Percentiles rank a stretch among this genome's conserved stretches.
Conservation (phyloP, 2,888 invertebrate species). For the Dendrolimus houi region DNA sequence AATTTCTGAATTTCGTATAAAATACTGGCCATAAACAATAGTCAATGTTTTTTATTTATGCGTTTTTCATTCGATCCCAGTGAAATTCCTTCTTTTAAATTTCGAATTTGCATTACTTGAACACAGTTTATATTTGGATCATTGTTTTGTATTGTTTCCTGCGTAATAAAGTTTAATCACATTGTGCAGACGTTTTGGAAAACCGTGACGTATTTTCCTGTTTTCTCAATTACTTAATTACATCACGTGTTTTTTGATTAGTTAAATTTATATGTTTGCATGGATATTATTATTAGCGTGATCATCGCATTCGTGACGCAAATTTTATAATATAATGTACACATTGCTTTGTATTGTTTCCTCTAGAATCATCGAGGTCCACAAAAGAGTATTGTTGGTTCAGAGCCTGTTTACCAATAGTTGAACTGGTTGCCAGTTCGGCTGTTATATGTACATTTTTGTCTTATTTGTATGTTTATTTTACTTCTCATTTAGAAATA, state of each 20-base stretch:
- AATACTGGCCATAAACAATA: not conserved
- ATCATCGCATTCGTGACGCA: too few relatives aligned
- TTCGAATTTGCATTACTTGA: not conserved
- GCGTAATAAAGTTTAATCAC: not conserved
- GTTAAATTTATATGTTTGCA: too few relatives aligned
- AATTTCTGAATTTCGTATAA: constrained; percentile 5
- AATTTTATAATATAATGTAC: too few relatives aligned
- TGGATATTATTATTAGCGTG: too few relatives aligned
- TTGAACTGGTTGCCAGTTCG: too few relatives aligned
- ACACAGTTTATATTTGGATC: not conserved
- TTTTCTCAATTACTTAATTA: not conserved
- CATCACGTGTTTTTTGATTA: not conserved
- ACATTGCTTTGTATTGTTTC: too few relatives aligned
- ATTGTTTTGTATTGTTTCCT: not conserved
- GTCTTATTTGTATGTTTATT: too few relatives aligned
- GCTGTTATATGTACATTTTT: too few relatives aligned
- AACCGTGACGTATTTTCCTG: not conserved
- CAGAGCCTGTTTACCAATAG: too few relatives aligned
- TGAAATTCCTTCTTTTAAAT: not conserved
- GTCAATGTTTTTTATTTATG: not conserved
- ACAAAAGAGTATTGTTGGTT: too few relatives aligned
- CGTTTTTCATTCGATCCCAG: not conserved
- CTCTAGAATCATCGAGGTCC: too few relatives aligned
- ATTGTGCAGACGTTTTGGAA: not conserved
- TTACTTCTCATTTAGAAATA: too few relatives aligned